These are phyloP conservation scores for Tiliacea citrago DNA, from an alignment of 2,888 invertebrate genomes.

Conservation along the genomic window DNA sequence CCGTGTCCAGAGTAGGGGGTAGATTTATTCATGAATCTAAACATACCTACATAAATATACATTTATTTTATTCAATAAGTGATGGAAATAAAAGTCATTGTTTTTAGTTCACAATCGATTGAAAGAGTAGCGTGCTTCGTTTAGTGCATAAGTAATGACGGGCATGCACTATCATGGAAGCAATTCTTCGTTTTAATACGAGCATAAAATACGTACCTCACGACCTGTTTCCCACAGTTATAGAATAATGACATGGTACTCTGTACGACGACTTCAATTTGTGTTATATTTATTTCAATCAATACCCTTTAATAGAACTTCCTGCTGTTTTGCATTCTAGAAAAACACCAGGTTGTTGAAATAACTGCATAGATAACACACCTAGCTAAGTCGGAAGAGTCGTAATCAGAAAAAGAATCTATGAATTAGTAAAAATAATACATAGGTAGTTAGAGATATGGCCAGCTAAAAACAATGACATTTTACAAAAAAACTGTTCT, in stretches of 20 bases:
- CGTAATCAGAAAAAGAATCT: not conserved
- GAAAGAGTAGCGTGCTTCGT: not conserved
- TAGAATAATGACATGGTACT: not conserved
- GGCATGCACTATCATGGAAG: slow-evolving; percentile 3
- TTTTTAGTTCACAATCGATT: slow-evolving; percentile 22
- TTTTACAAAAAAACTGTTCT: not conserved
- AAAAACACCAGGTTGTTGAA: too few relatives aligned
- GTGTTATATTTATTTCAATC: not conserved
- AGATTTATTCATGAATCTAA: not conserved
- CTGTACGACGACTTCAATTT: not conserved
- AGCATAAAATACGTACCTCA: not conserved
- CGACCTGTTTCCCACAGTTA: slow-evolving; percentile 30
- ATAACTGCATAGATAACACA: not conserved
- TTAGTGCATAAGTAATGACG: slow-evolving; percentile 25
- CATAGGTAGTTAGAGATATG: too few relatives aligned
- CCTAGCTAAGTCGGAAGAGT: not conserved
- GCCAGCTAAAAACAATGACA: too few relatives aligned
- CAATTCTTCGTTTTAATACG: slow-evolving; percentile 16
- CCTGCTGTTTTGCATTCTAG: not conserved
- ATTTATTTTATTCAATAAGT: not conserved
- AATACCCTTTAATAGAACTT: not conserved
- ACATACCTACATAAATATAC: not conserved
- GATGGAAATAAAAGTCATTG: too few relatives aligned
- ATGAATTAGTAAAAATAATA: not conserved
- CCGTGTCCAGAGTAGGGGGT: not conserved